phyloP scores from a whole-genome alignment of 2,113 vertebrate genomes.

The Gracilinanus agilis region DNA sequence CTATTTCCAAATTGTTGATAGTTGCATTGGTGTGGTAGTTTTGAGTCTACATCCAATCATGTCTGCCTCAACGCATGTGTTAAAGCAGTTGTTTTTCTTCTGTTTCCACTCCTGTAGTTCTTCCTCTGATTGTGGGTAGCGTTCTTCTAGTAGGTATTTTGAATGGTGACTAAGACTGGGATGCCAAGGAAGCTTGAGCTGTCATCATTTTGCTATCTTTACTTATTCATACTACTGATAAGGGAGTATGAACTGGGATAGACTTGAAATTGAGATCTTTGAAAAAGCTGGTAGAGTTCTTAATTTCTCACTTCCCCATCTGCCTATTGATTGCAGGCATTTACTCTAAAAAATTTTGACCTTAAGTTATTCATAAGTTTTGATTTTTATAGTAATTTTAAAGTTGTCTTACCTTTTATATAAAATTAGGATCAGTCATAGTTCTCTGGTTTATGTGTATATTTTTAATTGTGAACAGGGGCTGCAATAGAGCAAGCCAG shows the following conservation, averaged over 20 bases:
- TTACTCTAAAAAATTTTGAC: background rate
- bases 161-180: background rate
- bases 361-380: too few relatives aligned
- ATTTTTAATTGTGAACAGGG: too few relatives aligned
- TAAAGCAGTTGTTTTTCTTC: too few relatives aligned
- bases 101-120: too few relatives aligned
- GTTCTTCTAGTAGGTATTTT: background rate
- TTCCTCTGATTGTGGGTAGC: too few relatives aligned
- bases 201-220: background rate
- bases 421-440: background rate
- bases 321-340: background rate
- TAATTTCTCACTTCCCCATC: background rate
- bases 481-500: background rate
- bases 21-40: too few relatives aligned
- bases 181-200: background rate
- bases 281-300: background rate
- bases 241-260: background rate
- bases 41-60: too few relatives aligned
- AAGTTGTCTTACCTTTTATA: background rate
- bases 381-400: background rate
- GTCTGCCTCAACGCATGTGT: too few relatives aligned
- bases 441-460: background rate
- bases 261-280: background rate
- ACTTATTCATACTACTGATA: background rate
- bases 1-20: too few relatives aligned